Evolutionary conservation across 2,113 vertebrate genomes (phyloP), one percentile per base, ranked within the genome.

Genomic region (Planiliza haematocheilus): DNA sequence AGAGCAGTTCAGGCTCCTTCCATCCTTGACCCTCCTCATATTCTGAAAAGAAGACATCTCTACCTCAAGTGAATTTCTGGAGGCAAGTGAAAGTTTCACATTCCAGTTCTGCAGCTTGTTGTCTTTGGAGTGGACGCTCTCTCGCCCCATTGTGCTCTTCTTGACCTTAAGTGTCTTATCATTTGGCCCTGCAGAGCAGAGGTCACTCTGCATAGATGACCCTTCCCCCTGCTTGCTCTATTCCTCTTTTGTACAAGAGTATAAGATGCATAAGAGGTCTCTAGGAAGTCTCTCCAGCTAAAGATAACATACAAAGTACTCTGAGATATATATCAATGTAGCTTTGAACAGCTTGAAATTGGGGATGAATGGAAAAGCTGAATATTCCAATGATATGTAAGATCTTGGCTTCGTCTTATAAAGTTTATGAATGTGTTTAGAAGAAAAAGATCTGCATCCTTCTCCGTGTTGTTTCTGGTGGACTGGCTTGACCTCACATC

Each of bases 121-220:
- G 77, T 87, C 79, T 86, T 82, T 89, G 81, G 85, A 91, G 91
- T 89, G 86, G 87, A 88, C 81, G 48, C 70, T 79, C 86, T 84
- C 77, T 90, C 51, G 2, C 46, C 50, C 84, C 61, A 69, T 91
- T 90, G 88, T 92, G 71, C 85, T 84, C 86, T 63, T 83, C 86
- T 91, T 90, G 91, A 91, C 88, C 89, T 79, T 67, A 77, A 81
- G 85, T 88, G 84, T 88, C 84, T 87, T 90, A 89, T 89, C 87
- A 88, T 87, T 90, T 90, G 88, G 75, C 81, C 80, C 66, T 3
- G 58, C 48, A 53, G 91, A 89, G 86, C 87, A 92, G 77, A 86
- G 89, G 91, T 91, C 91, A 88, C 69, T 18, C 68, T 63, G 80
- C 76, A 79, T 78, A 86, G 83, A 45, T 86, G 90, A 89, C 88